Percentiles rank a stretch among this genome's conserved stretches.
These are phyloP conservation scores for Archilochus colubris DNA, from an alignment of 2,113 vertebrate species.

Conservation along the genomic window DNA sequence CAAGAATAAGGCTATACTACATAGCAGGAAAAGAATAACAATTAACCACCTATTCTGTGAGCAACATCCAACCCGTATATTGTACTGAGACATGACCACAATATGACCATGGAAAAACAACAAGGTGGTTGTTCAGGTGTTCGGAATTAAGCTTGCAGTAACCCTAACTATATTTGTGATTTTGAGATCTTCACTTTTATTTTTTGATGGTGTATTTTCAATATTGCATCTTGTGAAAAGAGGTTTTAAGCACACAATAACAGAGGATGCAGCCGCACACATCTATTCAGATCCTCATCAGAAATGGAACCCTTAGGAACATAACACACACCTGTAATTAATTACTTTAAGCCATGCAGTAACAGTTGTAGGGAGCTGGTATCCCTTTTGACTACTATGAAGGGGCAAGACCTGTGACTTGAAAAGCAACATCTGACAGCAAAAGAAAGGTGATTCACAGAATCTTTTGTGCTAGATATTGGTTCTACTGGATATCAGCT, in stretches of 20 bases:
- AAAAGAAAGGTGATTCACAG: background rate
- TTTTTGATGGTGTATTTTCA: background rate
- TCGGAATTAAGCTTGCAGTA: background rate
- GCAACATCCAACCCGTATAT: background rate
- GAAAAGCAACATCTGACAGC: background rate
- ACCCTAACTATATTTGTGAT: background rate
- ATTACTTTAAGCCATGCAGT: rapidly evolving
- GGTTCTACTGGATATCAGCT: background rate
- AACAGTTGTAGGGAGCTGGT: background rate
- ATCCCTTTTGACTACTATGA: background rate
- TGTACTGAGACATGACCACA: background rate
- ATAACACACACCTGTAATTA: background rate
- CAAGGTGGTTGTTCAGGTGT: background rate
- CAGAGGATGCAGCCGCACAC: background rate
- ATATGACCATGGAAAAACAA: background rate
- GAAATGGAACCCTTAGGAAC: background rate
- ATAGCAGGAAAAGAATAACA: background rate
- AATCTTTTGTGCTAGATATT: background rate
- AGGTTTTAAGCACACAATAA: background rate
- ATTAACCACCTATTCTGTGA: background rate
- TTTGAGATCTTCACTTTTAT: background rate
- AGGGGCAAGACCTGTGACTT: background rate
- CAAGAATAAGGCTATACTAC: background rate
- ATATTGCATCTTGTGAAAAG: background rate
- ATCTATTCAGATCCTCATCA: background rate